Percentiles rank a stretch among this genome's conserved stretches.
Evolutionary conservation across 2,113 vertebrate genomes (phyloP).

Genomic region (Chionis minor): DNA sequence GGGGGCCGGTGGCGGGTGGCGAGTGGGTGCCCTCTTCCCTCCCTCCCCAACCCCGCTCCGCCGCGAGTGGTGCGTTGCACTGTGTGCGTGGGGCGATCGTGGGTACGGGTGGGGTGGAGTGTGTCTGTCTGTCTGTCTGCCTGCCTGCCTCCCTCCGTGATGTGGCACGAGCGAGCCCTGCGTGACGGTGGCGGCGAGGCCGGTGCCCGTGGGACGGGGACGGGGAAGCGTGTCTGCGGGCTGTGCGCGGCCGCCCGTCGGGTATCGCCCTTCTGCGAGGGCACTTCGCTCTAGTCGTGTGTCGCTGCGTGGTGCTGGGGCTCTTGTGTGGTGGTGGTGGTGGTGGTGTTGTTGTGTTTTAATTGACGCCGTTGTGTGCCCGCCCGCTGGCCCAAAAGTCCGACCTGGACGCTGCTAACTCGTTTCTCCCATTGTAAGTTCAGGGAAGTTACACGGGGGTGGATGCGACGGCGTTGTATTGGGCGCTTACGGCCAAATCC

Average conservation of each 20-base stretch:
- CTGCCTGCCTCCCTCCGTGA: neutral
- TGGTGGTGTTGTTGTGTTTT: neutral
- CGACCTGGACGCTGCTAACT: neutral
- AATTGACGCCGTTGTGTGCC: no score
- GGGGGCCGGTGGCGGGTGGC: no score
- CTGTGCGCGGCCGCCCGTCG: neutral
- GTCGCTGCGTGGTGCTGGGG: neutral
- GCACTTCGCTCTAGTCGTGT: fast-evolving
- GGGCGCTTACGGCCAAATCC: fast-evolving
- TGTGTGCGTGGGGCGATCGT: neutral
- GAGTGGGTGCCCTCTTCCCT: no score
- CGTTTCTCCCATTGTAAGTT: neutral
- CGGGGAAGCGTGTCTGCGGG: neutral
- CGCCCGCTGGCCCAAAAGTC: fast-evolving
- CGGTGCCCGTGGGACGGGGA: neutral
- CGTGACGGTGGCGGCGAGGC: fast-evolving
- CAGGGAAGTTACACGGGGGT: fast-evolving
- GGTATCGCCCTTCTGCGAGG: neutral
- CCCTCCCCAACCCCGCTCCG: neutral
- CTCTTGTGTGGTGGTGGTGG: no score
- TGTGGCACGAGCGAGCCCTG: neutral
- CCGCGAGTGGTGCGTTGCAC: neutral
- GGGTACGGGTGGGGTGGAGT: neutral
- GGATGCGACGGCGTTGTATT: fast-evolving
- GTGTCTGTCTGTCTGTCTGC: neutral